Conservation (phyloP, 2,888 invertebrate genomes). For the Leptinotarsa tumamoca region DNA sequence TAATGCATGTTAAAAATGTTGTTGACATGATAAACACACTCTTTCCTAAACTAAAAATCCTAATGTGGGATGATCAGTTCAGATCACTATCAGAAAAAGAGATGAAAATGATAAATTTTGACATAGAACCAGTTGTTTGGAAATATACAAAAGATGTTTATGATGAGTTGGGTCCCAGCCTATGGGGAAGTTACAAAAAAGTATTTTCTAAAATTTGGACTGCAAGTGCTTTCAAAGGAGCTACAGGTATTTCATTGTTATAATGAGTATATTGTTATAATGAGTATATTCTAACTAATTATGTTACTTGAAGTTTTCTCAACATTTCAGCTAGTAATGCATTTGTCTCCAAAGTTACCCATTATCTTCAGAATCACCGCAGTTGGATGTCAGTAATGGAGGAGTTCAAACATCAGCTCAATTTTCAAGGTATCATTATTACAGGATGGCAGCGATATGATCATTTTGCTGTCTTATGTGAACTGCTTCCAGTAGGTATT, state of each 20-base stretch:
- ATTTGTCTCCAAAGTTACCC: conserved; percentile 70
- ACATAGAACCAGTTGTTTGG: conserved; percentile 79
- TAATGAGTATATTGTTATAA: neutral
- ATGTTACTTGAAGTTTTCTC: neutral
- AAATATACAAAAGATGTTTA: conserved; percentile 71
- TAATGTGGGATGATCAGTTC: conserved; percentile 90
- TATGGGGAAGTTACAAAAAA: conserved; percentile 71
- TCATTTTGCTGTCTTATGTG: conserved; percentile 78
- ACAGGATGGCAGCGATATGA: conserved; percentile 79
- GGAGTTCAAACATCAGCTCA: conserved; percentile 67
- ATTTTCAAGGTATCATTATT: conserved; percentile 75
- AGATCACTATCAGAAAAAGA: conserved; percentile 69
- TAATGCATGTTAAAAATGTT: conserved; percentile 73
- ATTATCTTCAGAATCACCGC: conserved; percentile 79
- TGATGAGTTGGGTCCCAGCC: conserved; percentile 57
- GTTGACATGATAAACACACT: conserved; percentile 67
- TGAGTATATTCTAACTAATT: neutral
- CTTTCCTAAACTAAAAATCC: conserved; percentile 69
- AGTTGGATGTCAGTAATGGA: conserved; percentile 76
- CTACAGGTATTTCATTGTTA: conserved; percentile 66
- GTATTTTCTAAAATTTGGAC: conserved; percentile 81
- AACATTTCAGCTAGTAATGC: conserved; percentile 60
- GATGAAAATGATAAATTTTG: conserved; percentile 64
- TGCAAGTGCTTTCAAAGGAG: conserved; percentile 88
- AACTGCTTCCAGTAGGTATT: conserved; percentile 74